Evolutionary conservation across 2,113 vertebrate species (phyloP), one percentile per base, ranked within the genome.

Genomic region (Sinocyclocheilus grahami): DNA sequence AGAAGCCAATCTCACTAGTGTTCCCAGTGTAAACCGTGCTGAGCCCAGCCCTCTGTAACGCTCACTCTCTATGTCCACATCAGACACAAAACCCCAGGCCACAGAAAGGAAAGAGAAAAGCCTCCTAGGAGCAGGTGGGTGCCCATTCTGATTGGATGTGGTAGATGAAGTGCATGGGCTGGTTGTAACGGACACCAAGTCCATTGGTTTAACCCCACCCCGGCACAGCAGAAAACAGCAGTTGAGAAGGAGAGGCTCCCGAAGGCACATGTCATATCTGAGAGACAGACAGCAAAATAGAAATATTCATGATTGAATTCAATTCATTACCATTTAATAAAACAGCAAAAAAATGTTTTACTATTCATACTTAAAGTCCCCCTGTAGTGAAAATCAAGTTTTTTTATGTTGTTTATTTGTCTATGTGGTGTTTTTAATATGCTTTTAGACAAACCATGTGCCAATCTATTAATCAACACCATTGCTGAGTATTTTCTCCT

Each of bases 51-150:
- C 96, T 4, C 97, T 93, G 91, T 96, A 97, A 20, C 96, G 95
- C 90, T 98, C 97, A 11, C 97, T 98, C 88, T 97, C 97, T 5
- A 97, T 97, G 89, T 98, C 97, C 79, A 98, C 97, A 3, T 98
- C 97, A 0, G 97, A 97, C 85, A 98, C 95, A 71, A 98, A 96
- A 51, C 97, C 97, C 97, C 97, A 98, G 87, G 97, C 97, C 86
- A 98, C 96, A 14, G 96, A 95, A 33, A 98, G 94, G 92, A 97
- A 97, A 86, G 97, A 98, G 90, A 97, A 97, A 46, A 95, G 91
- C 82, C 93, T 94, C 78, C 88, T 93, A 60, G 94, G 92, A 60
- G 88, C 83, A 51, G 90, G 78, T 13, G 88, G 20, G 3, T 83
- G 93, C 63, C 89, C 92, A 72, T 91, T 94, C 79, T 90, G 92